Conservation (phyloP, 2,113 vertebrate genomes). For the Semnornis frantzii region DNA sequence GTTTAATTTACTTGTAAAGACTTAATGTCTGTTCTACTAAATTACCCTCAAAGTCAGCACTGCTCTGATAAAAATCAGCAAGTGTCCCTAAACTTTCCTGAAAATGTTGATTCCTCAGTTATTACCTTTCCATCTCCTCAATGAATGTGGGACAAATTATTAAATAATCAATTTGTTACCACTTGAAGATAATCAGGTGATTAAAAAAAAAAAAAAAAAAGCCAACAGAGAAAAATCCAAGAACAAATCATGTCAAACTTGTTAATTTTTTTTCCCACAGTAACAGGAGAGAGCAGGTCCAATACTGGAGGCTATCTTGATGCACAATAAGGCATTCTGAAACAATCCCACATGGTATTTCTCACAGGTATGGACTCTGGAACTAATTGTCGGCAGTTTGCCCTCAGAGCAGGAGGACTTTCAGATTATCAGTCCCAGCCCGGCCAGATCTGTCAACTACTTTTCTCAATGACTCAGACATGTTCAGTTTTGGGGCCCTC, state of each 20-base stretch:
- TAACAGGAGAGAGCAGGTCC: background rate
- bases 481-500: no score
- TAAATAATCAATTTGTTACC: constrained; percentile 32
- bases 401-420: background rate
- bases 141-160: background rate
- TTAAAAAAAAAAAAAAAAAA: background rate
- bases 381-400: background rate
- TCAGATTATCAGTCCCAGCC: background rate
- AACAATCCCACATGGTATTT: background rate
- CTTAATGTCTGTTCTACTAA: constrained; percentile 26
- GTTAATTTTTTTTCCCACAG: background rate
- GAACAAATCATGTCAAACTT: background rate
- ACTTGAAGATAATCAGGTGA: background rate
- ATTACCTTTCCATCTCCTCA: background rate
- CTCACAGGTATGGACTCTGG: background rate
- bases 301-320: background rate
- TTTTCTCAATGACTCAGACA: background rate
- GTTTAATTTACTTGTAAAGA: constrained; percentile 42
- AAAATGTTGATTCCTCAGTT: background rate
- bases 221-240: background rate
- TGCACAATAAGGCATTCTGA: background rate
- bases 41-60: constrained; percentile 29
- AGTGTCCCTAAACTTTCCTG: background rate
- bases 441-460: background rate
- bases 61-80: constrained; percentile 40